Base-by-base conservation (phyloP, 1,140 invertebrate species). In the Saccostrea cuccullata region DNA sequence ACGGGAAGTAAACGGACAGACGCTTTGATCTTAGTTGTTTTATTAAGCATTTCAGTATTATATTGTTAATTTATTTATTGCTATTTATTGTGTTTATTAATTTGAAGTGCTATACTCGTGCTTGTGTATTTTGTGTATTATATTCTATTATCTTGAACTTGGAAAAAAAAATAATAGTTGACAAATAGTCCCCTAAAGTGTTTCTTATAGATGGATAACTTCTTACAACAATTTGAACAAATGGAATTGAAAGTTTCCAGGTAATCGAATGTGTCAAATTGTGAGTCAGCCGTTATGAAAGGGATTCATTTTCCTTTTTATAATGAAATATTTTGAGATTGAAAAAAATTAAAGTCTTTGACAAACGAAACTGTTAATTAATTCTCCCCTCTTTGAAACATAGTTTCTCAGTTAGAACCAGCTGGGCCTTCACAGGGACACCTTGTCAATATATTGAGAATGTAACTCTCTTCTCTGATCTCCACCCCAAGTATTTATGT, bases 361-460 rank as follows among this genome's bases (percentile, higher is more conserved):
- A 9, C 23, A 36, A 77, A 77, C 15, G 70, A 77, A 77, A 77
- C 70, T 77, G 70, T 36, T 77, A 77, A 77, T 77, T 77, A 77
- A 77, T 77, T 77, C 26, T 77, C 26, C 26, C 12, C 26, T 13
- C 23, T 77, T 30, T 26, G 30, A 77, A 77, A 77, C n/a, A 13
- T 13, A 77, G 70, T 77, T 77, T 77, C 70, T 77, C 70, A 30
- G 70, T 12, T 36, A 36, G 26, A 30, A 36, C 23, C 60, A 77
- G 8, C 70, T 77, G 70, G 70, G 12, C 23, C 11, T 77, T 77
- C 70, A 77, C 70, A 77, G 23, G 23, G 8, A 77, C 23, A 36
- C 70, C 26, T 77, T 77, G 70, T 77, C 70, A 77, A 77, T 77
- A 77, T 77, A 77, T 77, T 77, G 70, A 77, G 70, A 77, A 77